These are phyloP conservation scores for Parapristionchus giblindavisi DNA, from an alignment of 2,888 invertebrate genomes.

Conservation along the genomic window DNA sequence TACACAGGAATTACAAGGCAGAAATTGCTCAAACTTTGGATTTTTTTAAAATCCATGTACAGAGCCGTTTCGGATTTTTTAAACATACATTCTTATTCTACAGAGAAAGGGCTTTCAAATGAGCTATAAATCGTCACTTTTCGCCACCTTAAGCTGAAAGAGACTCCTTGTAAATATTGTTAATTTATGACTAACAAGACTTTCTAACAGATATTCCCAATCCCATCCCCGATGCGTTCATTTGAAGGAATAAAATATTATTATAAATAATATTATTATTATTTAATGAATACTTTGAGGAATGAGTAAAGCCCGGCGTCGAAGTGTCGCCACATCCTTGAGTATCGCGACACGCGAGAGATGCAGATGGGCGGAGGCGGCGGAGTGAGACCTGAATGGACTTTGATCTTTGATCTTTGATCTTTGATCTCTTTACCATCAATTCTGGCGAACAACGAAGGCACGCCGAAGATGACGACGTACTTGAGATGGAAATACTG, in stretches of 20 bases:
- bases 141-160: too few species aligned
- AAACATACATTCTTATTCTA: too few species aligned
- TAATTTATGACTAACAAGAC: too few species aligned
- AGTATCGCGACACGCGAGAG: slow-evolving; percentile 88
- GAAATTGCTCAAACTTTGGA: too few species aligned
- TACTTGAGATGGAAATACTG: slow-evolving; percentile 92
- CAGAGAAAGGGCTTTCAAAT: too few species aligned
- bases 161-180: too few species aligned
- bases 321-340: slow-evolving; percentile 95
- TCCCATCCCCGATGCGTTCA: too few species aligned
- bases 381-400: slow-evolving; percentile 72
- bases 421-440: slow-evolving; percentile 71
- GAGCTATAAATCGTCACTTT: too few species aligned
- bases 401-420: background rate
- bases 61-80: too few species aligned
- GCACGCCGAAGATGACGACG: slow-evolving; percentile 85
- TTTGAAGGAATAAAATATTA: background rate
- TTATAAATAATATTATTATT: background rate
- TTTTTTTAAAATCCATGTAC: too few species aligned
- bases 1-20: too few species aligned
- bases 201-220: too few species aligned
- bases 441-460: slow-evolving; percentile 79
- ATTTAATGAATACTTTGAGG: slow-evolving; percentile 72
- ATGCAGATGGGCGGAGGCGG: slow-evolving; percentile 87
- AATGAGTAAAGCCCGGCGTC: slow-evolving; percentile 91